Conservation (phyloP, 1,140 invertebrate genomes). For the Drosophila navojoa region DNA sequence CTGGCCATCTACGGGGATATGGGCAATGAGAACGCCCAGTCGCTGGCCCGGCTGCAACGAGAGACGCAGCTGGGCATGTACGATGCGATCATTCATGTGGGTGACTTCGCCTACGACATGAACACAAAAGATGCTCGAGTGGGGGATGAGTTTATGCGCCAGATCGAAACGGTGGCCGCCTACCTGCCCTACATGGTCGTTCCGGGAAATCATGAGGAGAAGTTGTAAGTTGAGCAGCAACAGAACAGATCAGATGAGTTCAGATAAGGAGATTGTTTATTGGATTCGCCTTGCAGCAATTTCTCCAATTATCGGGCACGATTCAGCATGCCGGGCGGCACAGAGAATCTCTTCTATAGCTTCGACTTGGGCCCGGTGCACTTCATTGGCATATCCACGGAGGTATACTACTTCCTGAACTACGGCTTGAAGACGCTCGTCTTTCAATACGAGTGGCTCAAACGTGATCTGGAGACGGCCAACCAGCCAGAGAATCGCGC, state of each 20-base stretch:
- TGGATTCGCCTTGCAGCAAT: constrained; percentile 87
- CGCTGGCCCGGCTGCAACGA: constrained; percentile 90
- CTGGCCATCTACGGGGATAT: constrained; percentile 96
- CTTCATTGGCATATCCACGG: constrained; percentile 96
- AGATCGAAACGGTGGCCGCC: constrained; percentile 94
- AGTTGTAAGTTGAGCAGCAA: constrained; percentile 87
- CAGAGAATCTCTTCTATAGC: constrained; percentile 94
- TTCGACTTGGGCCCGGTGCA: constrained; percentile 97
- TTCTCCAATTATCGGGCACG: constrained; percentile 94
- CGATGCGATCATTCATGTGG: constrained; percentile 96
- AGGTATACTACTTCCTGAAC: constrained; percentile 96
- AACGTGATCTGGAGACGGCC: constrained; percentile 90
- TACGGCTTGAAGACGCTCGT: constrained; percentile 93
- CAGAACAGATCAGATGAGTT: neutral
- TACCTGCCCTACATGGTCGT: constrained; percentile 96
- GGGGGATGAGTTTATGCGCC: constrained; percentile 96
- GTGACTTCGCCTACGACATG: constrained; percentile 99
- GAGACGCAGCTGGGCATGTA: constrained; percentile 92
- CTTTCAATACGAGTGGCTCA: constrained; percentile 96
- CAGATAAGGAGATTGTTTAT: constrained; percentile 5
- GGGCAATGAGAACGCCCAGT: constrained; percentile 95
- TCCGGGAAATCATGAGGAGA: constrained; percentile 95
- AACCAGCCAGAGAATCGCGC: constrained; percentile 87
- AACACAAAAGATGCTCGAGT: constrained; percentile 90
- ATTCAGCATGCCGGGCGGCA: constrained; percentile 94